Evolutionary conservation across 2,797 vertebrate species (phyloP).

Genomic region (Acipenser transmontanus): DNA sequence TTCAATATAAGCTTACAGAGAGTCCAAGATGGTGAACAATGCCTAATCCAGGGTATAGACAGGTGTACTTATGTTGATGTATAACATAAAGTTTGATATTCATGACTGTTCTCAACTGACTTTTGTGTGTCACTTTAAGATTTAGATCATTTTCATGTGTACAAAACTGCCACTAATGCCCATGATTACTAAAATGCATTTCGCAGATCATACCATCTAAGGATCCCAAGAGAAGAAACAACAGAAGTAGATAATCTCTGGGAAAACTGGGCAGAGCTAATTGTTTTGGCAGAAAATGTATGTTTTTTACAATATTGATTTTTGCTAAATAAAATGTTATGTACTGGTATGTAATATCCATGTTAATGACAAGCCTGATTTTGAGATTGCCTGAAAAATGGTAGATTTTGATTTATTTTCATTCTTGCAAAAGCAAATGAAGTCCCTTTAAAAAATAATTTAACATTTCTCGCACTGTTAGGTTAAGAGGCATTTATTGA

Average conservation of each 20-base stretch:
- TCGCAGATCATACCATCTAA: slow-evolving; percentile 18
- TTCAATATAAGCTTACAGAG: too few relatives aligned
- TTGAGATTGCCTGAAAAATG: not conserved
- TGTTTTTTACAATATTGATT: slow-evolving; percentile 6
- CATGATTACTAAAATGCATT: not conserved
- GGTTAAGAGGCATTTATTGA: slow-evolving; percentile 23
- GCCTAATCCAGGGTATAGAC: too few relatives aligned
- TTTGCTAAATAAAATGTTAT: not conserved
- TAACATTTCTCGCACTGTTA: not conserved
- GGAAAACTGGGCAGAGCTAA: slow-evolving; percentile 23
- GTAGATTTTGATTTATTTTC: not conserved
- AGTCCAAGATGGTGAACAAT: too few relatives aligned
- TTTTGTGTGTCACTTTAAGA: not conserved
- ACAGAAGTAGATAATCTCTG: slow-evolving; percentile 21
- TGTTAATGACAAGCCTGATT: not conserved
- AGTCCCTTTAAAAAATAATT: not conserved
- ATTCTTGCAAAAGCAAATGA: not conserved
- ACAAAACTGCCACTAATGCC: too few relatives aligned
- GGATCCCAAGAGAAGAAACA: slow-evolving; percentile 24
- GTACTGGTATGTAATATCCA: not conserved
- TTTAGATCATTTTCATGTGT: not conserved
- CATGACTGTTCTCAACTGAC: too few relatives aligned
- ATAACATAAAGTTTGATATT: too few relatives aligned
- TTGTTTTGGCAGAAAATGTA: slow-evolving; percentile 21
- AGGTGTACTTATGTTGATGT: too few relatives aligned